Evolutionary conservation across 2,113 vertebrate genomes (phyloP), one percentile per base, ranked within the genome.

Genomic region (Mesocricetus auratus): DNA sequence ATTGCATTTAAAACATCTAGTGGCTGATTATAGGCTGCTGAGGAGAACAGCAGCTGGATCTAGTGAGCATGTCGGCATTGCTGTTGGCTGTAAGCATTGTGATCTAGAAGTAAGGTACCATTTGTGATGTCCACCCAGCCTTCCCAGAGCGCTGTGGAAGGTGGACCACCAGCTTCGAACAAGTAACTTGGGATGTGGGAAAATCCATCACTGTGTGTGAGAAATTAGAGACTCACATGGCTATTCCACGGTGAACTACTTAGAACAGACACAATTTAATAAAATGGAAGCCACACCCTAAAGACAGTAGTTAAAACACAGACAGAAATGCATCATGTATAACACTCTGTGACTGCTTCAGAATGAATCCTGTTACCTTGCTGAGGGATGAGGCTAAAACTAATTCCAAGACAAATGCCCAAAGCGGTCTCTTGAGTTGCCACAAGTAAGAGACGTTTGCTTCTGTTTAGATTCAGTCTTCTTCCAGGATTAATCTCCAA

Each of bases 21-120:
- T 22, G 71, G 39, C 13, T 29, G 33, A 42, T 19, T 45, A 15
- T 5, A 5, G 39, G 58, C 7, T 7, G 13, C 21, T 68, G 8
- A 33, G 66, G 50, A 56, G 47, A n/a, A 16, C 45, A 26, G 7
- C 4, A 53, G 15, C 9, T 75, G 24, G 78, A 62, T 13, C 39
- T 12, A 19, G 64, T 31, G 58, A 69, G 22, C 21, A 1, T 1
- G 53, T 3, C n/a, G 56, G 0, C 22, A 33, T 22, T 0, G 5
- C 2, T 77, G 19, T 42, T 86, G 36, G 71, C 24, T 53, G 24
- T 4, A 56, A n/a, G 16, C 12, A 31, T 66, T n/a, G 3, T 36
- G 4, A 50, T 17, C 53, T 7, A 39, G 74, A 92, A 42, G 13
- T 26, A 9, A 8, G 16, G 58, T 16, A 12, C 45, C 13, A 45